Conservation (phyloP, 2,797 vertebrate species). For the Labeo calbasu region DNA sequence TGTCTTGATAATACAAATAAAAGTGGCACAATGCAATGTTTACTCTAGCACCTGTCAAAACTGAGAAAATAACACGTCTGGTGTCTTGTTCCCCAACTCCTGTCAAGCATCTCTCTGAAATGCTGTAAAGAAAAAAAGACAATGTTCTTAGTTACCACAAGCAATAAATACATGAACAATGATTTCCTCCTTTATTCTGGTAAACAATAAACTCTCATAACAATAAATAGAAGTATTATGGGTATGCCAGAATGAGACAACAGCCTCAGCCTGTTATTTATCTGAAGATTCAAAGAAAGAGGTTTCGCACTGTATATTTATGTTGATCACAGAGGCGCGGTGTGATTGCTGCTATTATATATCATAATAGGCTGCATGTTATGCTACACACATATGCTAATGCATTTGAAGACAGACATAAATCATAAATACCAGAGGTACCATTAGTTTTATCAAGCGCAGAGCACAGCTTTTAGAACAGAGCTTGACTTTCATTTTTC, state of each 20-base stretch:
- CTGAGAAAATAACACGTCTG: slow-evolving; percentile 10
- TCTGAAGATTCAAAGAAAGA: background rate
- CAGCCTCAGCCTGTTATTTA: slow-evolving; percentile 8
- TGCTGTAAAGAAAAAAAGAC: slow-evolving; percentile 21
- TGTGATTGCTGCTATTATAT: slow-evolving; percentile 1
- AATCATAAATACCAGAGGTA: slow-evolving; percentile 12
- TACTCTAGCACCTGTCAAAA: slow-evolving; percentile 34
- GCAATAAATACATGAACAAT: slow-evolving; percentile 6
- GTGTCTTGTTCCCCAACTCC: slow-evolving; percentile 23
- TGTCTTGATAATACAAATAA: slow-evolving; percentile 1
- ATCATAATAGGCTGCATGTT: background rate
- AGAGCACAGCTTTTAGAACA: background rate
- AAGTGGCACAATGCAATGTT: slow-evolving; percentile 23
- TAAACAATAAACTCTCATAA: slow-evolving; percentile 17
- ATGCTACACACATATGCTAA: slow-evolving; percentile 9
- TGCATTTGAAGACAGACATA: background rate
- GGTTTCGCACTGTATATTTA: background rate
- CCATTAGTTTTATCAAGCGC: background rate
- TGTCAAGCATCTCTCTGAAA: slow-evolving; percentile 37
- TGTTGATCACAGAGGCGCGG: background rate
- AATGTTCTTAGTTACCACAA: slow-evolving; percentile 19
- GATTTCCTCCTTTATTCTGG: slow-evolving; percentile 1
- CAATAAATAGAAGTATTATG: slow-evolving; percentile 41
- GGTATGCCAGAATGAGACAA: slow-evolving; percentile 8
- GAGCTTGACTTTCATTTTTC: background rate